These are phyloP conservation scores for Epinephelus coioides DNA, from an alignment of 2,797 vertebrate genomes.

Conservation along the genomic window DNA sequence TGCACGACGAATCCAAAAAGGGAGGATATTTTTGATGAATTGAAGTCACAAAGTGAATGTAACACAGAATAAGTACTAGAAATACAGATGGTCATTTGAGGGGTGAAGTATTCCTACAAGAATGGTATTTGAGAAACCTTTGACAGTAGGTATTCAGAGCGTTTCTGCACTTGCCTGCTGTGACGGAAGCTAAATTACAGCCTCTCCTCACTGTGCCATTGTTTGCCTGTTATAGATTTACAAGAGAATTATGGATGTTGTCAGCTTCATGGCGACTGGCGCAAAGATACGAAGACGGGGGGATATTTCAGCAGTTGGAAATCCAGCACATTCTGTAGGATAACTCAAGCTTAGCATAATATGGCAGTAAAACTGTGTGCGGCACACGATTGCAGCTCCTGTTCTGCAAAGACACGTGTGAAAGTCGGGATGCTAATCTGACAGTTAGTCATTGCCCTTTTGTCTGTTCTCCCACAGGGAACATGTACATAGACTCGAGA, in stretches of 20 bases:
- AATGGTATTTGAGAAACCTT: background rate
- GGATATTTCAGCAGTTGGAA: slow-evolving; percentile 37
- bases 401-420: slow-evolving; percentile 55
- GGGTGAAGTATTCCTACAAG: no score
- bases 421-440: slow-evolving; percentile 54
- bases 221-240: slow-evolving; percentile 49
- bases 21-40: no score
- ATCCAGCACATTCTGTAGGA: slow-evolving; percentile 38
- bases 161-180: background rate
- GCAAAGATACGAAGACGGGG: slow-evolving; percentile 8
- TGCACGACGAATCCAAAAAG: no score
- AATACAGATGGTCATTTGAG: no score
- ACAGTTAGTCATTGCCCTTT: slow-evolving; percentile 66
- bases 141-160: background rate
- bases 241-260: slow-evolving; percentile 43
- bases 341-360: slow-evolving; percentile 46
- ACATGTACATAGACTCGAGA: slow-evolving; percentile 91
- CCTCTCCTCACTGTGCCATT: slow-evolving; percentile 24
- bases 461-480: slow-evolving; percentile 81
- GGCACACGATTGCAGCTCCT: slow-evolving; percentile 27
- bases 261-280: slow-evolving; percentile 36
- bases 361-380: slow-evolving; percentile 32
- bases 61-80: no score
- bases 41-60: no score
- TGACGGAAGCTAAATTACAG: slow-evolving; percentile 21